Evolutionary conservation across 1,140 invertebrate genomes (phyloP).

Genomic region (Pogonus chalceus): DNA sequence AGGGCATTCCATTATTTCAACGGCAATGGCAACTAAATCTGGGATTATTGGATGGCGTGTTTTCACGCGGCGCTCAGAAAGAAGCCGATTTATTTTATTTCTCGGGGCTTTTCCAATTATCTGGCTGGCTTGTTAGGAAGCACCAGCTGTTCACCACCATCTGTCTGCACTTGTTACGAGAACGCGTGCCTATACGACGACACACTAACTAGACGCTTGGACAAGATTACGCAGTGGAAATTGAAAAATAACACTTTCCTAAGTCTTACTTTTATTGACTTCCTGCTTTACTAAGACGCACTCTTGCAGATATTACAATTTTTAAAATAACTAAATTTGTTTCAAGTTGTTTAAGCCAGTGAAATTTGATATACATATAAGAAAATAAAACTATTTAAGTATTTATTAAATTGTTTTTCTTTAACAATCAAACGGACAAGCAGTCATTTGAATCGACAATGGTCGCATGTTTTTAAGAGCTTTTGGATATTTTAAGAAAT

Average conservation of each 20-base stretch:
- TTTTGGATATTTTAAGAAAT: too few species aligned
- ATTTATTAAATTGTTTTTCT: too few species aligned
- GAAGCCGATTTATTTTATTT: slow-evolving; percentile 15
- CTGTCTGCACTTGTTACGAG: not conserved
- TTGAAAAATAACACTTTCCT: not conserved
- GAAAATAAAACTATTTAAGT: too few species aligned
- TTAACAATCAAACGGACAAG: too few species aligned
- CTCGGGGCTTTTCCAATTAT: slow-evolving; percentile 28
- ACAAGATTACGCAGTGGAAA: not conserved
- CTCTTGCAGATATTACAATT: not conserved
- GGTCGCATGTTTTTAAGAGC: too few species aligned
- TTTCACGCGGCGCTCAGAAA: slow-evolving; percentile 19
- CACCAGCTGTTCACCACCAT: not conserved
- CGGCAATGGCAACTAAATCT: slow-evolving; percentile 24
- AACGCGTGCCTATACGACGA: not conserved
- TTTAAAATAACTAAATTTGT: not conserved
- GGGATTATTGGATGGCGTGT: slow-evolving; percentile 27
- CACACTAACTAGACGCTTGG: not conserved
- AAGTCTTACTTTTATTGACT: not conserved
- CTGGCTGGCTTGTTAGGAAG: slow-evolving; percentile 23
- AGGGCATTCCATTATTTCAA: slow-evolving; percentile 23
- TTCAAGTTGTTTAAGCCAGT: not conserved
- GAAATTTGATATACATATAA: not conserved
- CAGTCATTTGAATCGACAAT: too few species aligned
- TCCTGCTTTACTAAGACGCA: not conserved